These are phyloP conservation scores for Lamprotornis superbus DNA, from an alignment of 2,113 vertebrate genomes.

Conservation along the genomic window DNA sequence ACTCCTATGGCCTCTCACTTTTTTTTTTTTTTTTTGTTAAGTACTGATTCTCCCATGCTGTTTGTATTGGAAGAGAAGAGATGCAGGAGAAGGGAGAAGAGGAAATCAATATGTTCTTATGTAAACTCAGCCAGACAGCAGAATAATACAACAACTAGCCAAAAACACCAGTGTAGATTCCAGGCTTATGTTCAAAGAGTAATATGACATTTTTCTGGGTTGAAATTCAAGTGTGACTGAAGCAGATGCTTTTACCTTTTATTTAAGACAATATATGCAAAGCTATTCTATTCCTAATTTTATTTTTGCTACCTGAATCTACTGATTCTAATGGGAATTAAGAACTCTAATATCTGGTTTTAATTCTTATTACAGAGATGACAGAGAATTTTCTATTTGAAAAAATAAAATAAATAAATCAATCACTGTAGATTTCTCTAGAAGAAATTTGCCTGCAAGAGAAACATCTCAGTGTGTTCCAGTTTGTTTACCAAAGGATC, in stretches of 20 bases:
- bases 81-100: not conserved
- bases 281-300: not conserved
- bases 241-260: not conserved
- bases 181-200: not conserved
- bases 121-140: slow-evolving; percentile 28
- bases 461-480: not conserved
- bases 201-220: not conserved
- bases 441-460: not conserved
- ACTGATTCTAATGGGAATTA: not conserved
- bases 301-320: not conserved
- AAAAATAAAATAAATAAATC: not conserved
- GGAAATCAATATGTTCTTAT: not conserved
- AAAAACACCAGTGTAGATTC: slow-evolving; percentile 8
- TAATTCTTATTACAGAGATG: not conserved
- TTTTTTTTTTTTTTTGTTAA: not conserved
- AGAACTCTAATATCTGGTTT: not conserved
- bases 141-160: not conserved
- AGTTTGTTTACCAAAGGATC: not conserved
- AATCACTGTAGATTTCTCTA: not conserved
- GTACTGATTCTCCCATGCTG: not conserved
- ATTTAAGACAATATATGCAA: not conserved
- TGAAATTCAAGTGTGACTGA: not conserved
- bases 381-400: not conserved
- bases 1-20: not conserved
- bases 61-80: not conserved